Evolutionary conservation across 1,140 invertebrate genomes (phyloP).

Genomic region (Ceratitis capitata): DNA sequence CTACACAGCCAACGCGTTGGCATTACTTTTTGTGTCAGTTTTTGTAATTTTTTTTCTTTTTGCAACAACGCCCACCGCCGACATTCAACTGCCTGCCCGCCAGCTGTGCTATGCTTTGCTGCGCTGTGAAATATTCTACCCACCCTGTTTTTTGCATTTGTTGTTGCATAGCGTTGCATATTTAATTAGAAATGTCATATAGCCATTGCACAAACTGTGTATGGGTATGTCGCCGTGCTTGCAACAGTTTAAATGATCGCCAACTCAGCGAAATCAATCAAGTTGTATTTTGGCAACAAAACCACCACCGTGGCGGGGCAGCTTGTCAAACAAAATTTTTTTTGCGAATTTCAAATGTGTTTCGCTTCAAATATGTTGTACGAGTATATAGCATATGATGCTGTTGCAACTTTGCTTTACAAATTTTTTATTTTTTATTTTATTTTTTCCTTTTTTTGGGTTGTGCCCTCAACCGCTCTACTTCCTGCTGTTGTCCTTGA

Average conservation of each 20-base stretch:
- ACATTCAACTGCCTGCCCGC: background rate
- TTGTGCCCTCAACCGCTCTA: background rate
- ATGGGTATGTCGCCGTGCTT: background rate
- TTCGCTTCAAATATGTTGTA: background rate
- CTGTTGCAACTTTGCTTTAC: background rate
- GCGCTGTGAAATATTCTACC: slow-evolving; percentile 1
- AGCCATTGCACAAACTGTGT: background rate
- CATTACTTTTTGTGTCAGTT: background rate
- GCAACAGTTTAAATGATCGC: background rate
- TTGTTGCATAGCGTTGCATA: background rate
- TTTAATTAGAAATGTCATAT: slow-evolving; percentile 8
- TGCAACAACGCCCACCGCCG: background rate
- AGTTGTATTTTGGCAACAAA: no score
- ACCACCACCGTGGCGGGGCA: no score
- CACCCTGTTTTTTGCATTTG: background rate
- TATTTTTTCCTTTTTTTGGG: no score
- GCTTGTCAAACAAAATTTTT: background rate
- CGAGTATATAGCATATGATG: background rate
- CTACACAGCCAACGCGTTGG: background rate
- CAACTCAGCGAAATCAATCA: slow-evolving; percentile 21
- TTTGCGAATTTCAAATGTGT: background rate
- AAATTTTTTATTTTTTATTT: no score
- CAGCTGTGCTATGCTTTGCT: no score
- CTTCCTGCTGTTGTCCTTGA: background rate
- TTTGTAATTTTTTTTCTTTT: background rate